These are phyloP conservation scores for Rhyacophila evoluta DNA, from an alignment of 2,888 invertebrate genomes.

Conservation along the genomic window DNA sequence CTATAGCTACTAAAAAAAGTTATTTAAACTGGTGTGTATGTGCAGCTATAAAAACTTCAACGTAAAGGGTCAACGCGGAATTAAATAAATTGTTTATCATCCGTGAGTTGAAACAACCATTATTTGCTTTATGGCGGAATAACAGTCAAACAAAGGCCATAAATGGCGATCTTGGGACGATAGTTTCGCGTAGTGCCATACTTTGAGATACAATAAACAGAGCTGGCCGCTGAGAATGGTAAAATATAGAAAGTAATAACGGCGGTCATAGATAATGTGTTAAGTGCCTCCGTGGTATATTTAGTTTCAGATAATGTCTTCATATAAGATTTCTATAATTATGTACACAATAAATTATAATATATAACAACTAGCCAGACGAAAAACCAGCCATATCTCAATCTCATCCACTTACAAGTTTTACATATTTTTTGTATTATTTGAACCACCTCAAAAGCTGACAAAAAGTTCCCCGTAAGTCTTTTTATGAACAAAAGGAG, in stretches of 20 bases:
- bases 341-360: too few species aligned
- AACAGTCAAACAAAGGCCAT: conserved; percentile 18
- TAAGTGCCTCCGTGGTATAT: background rate
- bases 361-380: too few species aligned
- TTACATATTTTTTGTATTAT: too few species aligned
- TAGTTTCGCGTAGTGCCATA: background rate
- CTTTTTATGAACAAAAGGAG: too few species aligned
- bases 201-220: conserved; percentile 1
- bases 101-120: background rate
- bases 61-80: background rate
- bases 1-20: too few species aligned
- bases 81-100: background rate
- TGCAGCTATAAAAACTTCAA: background rate
- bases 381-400: too few species aligned
- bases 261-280: background rate
- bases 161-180: background rate
- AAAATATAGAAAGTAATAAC: background rate
- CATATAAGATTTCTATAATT: too few species aligned
- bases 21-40: background rate
- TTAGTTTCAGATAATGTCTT: background rate
- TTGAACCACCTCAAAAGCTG: too few species aligned
- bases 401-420: too few species aligned
- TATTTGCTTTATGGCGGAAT: background rate
- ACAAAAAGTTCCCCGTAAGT: too few species aligned
- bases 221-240: background rate